phyloP scores from a whole-genome alignment of 2,797 vertebrate genomes.

The Pelobates cultripes region DNA sequence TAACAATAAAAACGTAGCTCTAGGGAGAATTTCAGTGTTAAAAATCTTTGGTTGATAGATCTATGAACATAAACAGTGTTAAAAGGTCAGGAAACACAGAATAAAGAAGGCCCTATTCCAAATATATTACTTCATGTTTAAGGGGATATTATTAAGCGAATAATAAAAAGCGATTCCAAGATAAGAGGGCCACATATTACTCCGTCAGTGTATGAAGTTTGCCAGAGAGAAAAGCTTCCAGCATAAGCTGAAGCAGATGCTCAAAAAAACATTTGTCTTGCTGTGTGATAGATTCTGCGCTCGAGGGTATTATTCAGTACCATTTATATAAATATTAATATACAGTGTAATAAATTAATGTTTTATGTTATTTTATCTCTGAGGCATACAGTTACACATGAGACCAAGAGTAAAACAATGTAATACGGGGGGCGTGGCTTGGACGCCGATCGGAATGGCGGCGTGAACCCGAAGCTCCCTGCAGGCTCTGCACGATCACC shows the following conservation, averaged over 20 bases:
- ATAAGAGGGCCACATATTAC: background rate
- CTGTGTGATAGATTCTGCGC: background rate
- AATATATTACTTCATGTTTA: background rate
- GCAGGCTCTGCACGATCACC: no score
- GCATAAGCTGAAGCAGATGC: background rate
- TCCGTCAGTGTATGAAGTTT: background rate
- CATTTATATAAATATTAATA: background rate
- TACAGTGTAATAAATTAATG: background rate
- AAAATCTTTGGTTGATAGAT: no score
- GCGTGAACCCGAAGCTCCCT: no score
- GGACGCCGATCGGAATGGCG: no score
- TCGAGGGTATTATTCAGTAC: background rate
- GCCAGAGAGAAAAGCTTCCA: background rate
- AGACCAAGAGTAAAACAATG: background rate
- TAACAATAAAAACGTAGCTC: no score
- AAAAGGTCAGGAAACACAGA: background rate
- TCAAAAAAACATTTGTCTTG: background rate
- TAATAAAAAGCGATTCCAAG: background rate
- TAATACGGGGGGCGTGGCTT: no score
- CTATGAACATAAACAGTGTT: background rate
- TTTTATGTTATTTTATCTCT: background rate
- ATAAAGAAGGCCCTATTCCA: background rate
- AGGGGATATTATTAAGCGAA: background rate
- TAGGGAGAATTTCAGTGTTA: no score
- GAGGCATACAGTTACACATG: background rate